Conservation (phyloP, 2,888 invertebrate genomes). For the Caenorhabditis virilis region DNA sequence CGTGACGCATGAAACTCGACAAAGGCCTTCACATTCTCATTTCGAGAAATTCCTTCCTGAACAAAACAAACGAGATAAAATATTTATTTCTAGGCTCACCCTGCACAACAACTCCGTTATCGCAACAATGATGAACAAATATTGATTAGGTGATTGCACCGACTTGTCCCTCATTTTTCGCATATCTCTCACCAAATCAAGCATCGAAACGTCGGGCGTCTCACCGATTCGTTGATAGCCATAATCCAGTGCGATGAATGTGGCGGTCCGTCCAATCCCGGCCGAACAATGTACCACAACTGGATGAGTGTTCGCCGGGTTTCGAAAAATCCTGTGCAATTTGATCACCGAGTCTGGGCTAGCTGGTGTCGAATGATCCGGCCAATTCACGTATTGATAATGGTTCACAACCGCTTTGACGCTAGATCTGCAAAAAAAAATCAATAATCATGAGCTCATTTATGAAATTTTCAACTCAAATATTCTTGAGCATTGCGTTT, state of each 20-base stretch:
- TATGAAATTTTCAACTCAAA: no score
- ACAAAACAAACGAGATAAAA: background rate
- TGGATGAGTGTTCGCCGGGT: background rate
- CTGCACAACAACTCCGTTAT: constrained; percentile 11
- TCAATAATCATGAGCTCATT: no score
- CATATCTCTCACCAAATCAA: constrained; percentile 18
- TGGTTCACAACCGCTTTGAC: constrained; percentile 15
- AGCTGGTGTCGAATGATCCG: constrained; percentile 46
- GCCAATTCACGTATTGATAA: constrained; percentile 39
- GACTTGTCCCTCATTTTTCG: constrained; percentile 19
- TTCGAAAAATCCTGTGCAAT: constrained; percentile 12
- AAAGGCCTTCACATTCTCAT: constrained; percentile 1
- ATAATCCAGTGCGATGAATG: constrained; percentile 29
- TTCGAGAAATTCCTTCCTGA: constrained; percentile 1
- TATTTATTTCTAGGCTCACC: no score
- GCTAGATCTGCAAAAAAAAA: constrained; percentile 3
- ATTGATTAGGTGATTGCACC: constrained; percentile 20
- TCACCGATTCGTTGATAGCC: constrained; percentile 16
- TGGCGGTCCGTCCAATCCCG: constrained; percentile 49
- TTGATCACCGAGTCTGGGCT: constrained; percentile 16
- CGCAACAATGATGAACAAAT: constrained; percentile 19
- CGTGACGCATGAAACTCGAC: background rate
- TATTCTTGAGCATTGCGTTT: no score
- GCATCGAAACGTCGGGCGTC: background rate
- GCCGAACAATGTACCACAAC: constrained; percentile 52